Evolutionary conservation across 2,113 vertebrate species (phyloP).

Genomic region (Emydura subglobosa): DNA sequence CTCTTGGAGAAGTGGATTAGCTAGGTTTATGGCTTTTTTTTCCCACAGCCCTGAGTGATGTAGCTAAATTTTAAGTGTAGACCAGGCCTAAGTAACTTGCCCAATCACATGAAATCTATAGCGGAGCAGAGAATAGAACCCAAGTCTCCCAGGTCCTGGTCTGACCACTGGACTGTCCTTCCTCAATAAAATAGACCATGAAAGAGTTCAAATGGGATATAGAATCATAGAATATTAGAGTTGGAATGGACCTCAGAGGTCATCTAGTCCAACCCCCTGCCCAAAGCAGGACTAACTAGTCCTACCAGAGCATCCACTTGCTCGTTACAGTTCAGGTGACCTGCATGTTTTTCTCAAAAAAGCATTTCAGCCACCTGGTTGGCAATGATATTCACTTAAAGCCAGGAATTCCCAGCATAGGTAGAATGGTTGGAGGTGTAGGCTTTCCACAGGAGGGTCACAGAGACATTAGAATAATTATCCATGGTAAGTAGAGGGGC

Average conservation of each 20-base stretch:
- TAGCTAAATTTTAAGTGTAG: background rate
- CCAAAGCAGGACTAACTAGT: background rate
- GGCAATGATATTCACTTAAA: background rate
- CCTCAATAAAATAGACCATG: rapidly evolving
- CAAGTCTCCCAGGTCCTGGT: background rate
- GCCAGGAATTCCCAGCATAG: background rate
- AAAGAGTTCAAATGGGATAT: background rate
- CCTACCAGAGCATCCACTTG: background rate
- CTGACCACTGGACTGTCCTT: background rate
- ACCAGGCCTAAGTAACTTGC: background rate
- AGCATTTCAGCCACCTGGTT: background rate
- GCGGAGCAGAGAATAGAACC: background rate
- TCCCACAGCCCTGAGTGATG: too few relatives aligned
- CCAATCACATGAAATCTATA: background rate
- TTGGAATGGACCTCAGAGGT: too few relatives aligned
- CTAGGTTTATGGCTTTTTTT: too few relatives aligned
- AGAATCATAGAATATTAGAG: too few relatives aligned
- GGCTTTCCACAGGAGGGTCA: background rate
- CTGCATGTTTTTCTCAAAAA: background rate
- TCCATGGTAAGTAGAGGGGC: background rate
- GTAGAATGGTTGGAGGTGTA: background rate
- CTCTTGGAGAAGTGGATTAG: background rate
- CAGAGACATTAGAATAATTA: background rate
- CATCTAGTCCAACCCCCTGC: too few relatives aligned
- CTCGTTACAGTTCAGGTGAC: background rate